Percentiles rank a stretch among this genome's conserved stretches.
phyloP scores from a whole-genome alignment of 2,113 vertebrate species.

The Chiloscyllium plagiosum region DNA sequence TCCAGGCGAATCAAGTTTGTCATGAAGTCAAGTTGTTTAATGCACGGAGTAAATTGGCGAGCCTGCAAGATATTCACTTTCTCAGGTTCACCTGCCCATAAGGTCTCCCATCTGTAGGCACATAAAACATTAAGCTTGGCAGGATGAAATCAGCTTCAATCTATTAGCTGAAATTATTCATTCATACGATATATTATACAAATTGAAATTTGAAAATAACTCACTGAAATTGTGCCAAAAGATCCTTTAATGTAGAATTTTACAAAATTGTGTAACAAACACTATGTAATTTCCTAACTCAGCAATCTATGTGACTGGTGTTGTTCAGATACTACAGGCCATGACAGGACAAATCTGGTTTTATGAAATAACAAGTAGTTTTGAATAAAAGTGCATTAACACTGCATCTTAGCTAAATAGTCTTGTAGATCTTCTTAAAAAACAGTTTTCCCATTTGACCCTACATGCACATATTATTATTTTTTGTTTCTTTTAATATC shows the following conservation, averaged over 20 bases:
- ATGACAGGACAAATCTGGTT: background rate
- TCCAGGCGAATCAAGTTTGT: slow-evolving; percentile 93
- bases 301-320: background rate
- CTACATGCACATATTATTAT: background rate
- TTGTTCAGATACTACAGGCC: background rate
- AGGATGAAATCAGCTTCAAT: background rate
- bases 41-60: slow-evolving; percentile 85
- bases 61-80: slow-evolving; percentile 80
- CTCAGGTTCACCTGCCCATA: slow-evolving; percentile 85
- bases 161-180: background rate
- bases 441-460: background rate
- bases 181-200: slow-evolving; percentile 4
- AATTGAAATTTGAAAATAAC: no score
- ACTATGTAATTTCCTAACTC: background rate
- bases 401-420: background rate
- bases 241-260: background rate
- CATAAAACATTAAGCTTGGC: background rate
- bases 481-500: background rate
- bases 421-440: background rate
- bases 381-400: background rate
- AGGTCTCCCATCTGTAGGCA: slow-evolving; percentile 81
- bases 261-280: background rate
- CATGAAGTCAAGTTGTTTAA: slow-evolving; percentile 86
- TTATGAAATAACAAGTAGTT: background rate
- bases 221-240: background rate